phyloP scores from a whole-genome alignment of 2,888 invertebrate species.

The Nomada fucata region DNA sequence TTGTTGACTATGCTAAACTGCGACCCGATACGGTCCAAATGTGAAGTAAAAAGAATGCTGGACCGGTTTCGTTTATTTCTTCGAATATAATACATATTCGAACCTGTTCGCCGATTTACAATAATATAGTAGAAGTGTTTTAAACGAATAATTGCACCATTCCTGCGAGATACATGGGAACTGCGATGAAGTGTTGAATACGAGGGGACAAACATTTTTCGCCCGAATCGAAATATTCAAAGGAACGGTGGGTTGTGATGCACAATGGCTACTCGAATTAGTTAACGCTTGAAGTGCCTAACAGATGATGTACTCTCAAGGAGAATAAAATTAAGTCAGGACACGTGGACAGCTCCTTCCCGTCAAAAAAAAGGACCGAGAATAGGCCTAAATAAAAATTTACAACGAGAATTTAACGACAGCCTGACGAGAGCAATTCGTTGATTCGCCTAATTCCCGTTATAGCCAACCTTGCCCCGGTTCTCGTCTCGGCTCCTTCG shows the following conservation, averaged over 20 bases:
- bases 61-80: background rate
- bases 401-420: conserved; percentile 47
- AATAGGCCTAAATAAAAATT: conserved; percentile 45
- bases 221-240: background rate
- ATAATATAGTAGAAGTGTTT: too few species aligned
- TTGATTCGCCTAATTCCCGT: conserved; percentile 60
- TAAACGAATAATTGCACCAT: background rate
- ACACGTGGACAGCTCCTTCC: conserved; percentile 19
- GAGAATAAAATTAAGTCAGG: conserved; percentile 27
- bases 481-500: conserved; percentile 44
- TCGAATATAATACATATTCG: too few species aligned
- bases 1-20: background rate
- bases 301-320: conserved; percentile 1
- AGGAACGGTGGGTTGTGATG: background rate
- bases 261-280: too few species aligned
- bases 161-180: background rate
- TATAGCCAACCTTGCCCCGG: conserved; percentile 57
- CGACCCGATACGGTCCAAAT: background rate
- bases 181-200: too few species aligned
- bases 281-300: background rate
- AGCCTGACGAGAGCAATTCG: conserved; percentile 55
- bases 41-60: background rate
- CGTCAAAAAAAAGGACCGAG: conserved; percentile 25
- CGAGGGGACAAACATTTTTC: background rate
- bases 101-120: too few species aligned